A percentile compares a stretch with the other conserved stretches of the same genome.
Evolutionary conservation across 1,140 invertebrate species (phyloP).

Genomic region (Drosophila pseudoobscura): DNA sequence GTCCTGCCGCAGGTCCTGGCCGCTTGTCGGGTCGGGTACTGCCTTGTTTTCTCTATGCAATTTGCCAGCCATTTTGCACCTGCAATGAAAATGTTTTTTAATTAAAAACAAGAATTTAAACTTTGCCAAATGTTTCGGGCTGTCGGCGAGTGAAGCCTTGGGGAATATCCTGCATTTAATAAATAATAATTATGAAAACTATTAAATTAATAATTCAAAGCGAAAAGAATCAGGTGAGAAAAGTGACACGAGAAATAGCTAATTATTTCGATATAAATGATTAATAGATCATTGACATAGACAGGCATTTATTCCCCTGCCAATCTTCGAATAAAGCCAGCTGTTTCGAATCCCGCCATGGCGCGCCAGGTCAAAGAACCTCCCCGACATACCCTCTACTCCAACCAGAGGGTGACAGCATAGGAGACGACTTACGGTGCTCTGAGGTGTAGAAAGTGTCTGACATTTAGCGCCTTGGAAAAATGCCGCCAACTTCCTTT

Average conservation of each 20-base stretch:
- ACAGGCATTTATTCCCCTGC: too few species aligned
- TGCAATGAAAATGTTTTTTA: constrained; percentile 62
- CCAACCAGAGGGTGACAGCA: constrained; percentile 12
- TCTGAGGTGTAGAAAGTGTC: constrained; percentile 39
- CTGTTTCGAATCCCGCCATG: too few species aligned
- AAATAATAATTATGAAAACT: too few species aligned
- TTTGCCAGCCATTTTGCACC: constrained; percentile 72
- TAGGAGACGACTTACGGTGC: constrained; percentile 23
- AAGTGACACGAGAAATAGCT: too few species aligned
- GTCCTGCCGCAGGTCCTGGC: constrained; percentile 2
- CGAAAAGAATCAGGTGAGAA: too few species aligned
- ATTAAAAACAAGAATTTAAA: constrained; percentile 55
- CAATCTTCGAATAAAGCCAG: too few species aligned
- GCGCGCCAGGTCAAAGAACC: neutral
- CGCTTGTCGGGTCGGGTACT: neutral
- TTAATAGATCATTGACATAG: too few species aligned
- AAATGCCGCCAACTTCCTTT: constrained; percentile 33
- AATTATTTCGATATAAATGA: too few species aligned
- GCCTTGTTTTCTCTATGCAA: constrained; percentile 55
- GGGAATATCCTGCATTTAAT: neutral
- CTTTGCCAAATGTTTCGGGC: constrained; percentile 20
- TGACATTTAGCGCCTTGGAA: constrained; percentile 46
- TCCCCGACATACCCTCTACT: constrained; percentile 14
- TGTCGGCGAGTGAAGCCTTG: neutral
- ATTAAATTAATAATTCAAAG: neutral